phyloP scores from a whole-genome alignment of 2,797 vertebrate species.

The Momotus momota region DNA sequence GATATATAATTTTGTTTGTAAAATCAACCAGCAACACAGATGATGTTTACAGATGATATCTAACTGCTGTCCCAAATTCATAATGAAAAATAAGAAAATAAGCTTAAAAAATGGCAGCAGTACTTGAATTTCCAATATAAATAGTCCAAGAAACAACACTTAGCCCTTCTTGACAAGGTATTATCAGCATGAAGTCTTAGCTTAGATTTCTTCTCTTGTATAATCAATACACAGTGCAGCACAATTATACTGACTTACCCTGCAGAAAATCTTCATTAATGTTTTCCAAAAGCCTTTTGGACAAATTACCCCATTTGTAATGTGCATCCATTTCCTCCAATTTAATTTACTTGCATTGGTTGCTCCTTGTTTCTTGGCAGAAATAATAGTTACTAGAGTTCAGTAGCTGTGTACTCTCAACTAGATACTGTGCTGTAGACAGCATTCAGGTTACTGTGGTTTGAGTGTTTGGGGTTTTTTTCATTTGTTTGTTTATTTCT shows the following conservation, averaged over 20 bases:
- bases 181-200: constrained; percentile 56
- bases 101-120: neutral
- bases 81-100: constrained; percentile 4
- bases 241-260: constrained; percentile 51
- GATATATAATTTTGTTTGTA: constrained; percentile 38
- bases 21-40: constrained; percentile 1
- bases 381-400: constrained; percentile 66
- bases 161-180: constrained; percentile 44
- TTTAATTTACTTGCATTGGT: constrained; percentile 66
- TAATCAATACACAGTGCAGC: constrained; percentile 63
- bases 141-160: constrained; percentile 25
- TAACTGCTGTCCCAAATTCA: constrained; percentile 8
- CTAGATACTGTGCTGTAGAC: constrained; percentile 3
- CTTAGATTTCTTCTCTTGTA: constrained; percentile 51
- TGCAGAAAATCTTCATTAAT: constrained; percentile 60
- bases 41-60: neutral
- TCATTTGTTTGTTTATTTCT: accelerated
- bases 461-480: neutral
- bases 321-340: constrained; percentile 55
- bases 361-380: constrained; percentile 57
- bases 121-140: constrained; percentile 55
- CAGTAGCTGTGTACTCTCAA: constrained; percentile 22
- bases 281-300: constrained; percentile 44
- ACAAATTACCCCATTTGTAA: constrained; percentile 58
- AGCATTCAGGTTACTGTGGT: neutral